Base-by-base conservation (phyloP, 2,888 invertebrate species). In the Microctonus hyperodae region DNA sequence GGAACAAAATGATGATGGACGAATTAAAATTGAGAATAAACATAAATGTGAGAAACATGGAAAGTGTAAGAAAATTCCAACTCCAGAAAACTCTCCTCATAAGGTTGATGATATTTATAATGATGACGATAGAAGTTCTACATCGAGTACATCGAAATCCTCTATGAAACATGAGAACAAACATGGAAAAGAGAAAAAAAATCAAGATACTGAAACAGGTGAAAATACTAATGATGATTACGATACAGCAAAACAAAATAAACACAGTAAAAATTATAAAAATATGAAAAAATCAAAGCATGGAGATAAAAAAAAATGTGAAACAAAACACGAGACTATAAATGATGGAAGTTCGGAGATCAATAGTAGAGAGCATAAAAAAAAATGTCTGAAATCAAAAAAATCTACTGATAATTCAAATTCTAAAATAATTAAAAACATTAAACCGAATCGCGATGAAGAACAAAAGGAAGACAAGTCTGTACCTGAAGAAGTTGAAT, bases 131-230 rank as follows among this genome's bases (percentile, higher is more conserved):
- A 33, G 16, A 22, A 20, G 48, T 33, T 55, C 48, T 58, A 9
- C 37, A 50, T 37, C 62, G 35, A 61, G 48, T 16, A 23, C 23
- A 22, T 62, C 65, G 62, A 20, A 50, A 20, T 33, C 37, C 56
- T 16, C 72, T 16, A 71, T 70, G 70, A 68, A 60, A 64, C 72
- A 73, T 31, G 3, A 56, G 48, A 58, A 65, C 22, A 40, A 70
- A 50, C 11, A 64, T 44, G 53, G 51, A 16, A n/a, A 48, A 10
- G 10, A 16, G 63, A 23, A 64, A 1, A 37, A 64, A 11, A 56
- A 55, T n/a, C 11, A 28, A 2, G 33, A 33, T 9, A 20, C 7
- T 3, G 51, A 65, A 50, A 13, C 11, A 11, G 44, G n/a, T 20
- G 51, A 62, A 23, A 33, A 22, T 1, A 25, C 53, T 7, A 35